phyloP scores from a whole-genome alignment of 2,888 invertebrate genomes.

The Esperia sulphurella region DNA sequence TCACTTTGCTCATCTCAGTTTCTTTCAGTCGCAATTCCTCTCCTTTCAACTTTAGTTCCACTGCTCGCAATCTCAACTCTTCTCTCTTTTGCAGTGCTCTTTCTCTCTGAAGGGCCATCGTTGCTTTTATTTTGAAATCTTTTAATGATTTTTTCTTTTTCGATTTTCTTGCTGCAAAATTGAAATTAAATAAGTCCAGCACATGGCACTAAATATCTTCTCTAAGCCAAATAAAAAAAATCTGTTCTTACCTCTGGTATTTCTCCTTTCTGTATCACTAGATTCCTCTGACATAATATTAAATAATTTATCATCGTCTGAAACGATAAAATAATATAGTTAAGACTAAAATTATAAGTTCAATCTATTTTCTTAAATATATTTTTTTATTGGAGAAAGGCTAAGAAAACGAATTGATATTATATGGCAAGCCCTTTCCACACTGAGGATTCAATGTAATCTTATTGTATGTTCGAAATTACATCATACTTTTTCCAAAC shows the following conservation, averaged over 20 bases:
- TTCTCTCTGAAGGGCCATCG: slow-evolving; percentile 34
- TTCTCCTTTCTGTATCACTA: slow-evolving; percentile 21
- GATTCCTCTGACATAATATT: slow-evolving; percentile 21
- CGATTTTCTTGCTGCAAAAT: slow-evolving; percentile 10
- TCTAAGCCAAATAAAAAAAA: no score
- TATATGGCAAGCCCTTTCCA: no score
- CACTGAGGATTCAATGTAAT: no score
- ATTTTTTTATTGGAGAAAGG: no score
- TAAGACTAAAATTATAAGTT: no score
- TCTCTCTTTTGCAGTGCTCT: slow-evolving; percentile 36
- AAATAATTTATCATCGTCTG: slow-evolving; percentile 19
- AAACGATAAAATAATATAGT: no score
- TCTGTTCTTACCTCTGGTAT: slow-evolving; percentile 14
- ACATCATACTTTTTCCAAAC: no score
- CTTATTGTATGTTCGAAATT: no score
- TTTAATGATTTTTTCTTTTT: slow-evolving; percentile 25
- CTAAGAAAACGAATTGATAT: no score
- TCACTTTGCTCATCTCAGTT: slow-evolving; percentile 43
- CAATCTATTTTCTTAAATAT: no score
- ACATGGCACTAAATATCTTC: no score
- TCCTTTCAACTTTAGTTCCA: slow-evolving; percentile 41
- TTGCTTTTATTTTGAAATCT: slow-evolving; percentile 32
- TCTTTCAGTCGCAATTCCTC: slow-evolving; percentile 42
- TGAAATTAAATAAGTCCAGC: no score
- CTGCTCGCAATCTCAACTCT: slow-evolving; percentile 37